Conservation (phyloP, 2,113 vertebrate genomes). For the Pangasianodon hypophthalmus region DNA sequence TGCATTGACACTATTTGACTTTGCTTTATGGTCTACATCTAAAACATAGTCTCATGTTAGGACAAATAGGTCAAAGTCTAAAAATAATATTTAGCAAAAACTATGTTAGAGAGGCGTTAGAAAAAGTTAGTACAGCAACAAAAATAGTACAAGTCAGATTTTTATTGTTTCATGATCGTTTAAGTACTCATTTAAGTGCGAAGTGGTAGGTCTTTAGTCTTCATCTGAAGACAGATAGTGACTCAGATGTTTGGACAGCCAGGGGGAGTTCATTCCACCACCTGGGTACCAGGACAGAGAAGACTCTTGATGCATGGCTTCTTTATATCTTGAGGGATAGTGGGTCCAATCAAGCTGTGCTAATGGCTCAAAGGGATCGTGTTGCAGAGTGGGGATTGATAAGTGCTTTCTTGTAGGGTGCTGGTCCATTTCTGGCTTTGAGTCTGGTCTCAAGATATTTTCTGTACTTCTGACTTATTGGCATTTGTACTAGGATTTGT, state of each 20-base stretch:
- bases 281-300: neutral
- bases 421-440: neutral
- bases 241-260: neutral
- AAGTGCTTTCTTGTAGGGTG: neutral
- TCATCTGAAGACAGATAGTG: neutral
- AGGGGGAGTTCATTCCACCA: neutral
- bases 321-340: neutral
- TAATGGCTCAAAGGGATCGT: neutral
- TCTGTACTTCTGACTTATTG: neutral
- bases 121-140: neutral
- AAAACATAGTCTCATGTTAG: neutral
- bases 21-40: neutral
- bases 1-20: neutral
- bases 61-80: neutral
- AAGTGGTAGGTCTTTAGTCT: neutral
- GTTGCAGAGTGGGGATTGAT: neutral
- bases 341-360: neutral
- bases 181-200: neutral
- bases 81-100: neutral
- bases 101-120: neutral
- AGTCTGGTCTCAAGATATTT: neutral
- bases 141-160: neutral
- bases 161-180: neutral
- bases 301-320: neutral
- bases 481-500: neutral